These are phyloP conservation scores for Formica aserva DNA, from an alignment of 2,888 invertebrate genomes.

Conservation along the genomic window DNA sequence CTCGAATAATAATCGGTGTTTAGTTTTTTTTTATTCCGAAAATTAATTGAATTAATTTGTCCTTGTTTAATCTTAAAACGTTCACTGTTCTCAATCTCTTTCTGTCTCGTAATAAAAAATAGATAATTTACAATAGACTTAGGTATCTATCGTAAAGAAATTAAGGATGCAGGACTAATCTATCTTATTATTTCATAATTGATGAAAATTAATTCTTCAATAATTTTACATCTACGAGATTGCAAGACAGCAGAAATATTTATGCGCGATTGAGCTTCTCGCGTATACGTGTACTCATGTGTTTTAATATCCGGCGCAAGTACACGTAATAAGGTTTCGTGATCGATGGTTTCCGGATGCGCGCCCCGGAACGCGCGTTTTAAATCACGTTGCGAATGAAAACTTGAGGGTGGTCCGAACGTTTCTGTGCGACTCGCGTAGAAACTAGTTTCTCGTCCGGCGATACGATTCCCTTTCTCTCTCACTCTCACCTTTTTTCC, in stretches of 20 bases:
- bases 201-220: neutral
- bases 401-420: constrained; percentile 67
- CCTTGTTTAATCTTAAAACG: neutral
- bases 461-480: constrained; percentile 19
- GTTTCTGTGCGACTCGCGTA: constrained; percentile 50
- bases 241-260: neutral
- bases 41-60: neutral
- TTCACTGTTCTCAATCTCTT: constrained; percentile 23
- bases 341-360: constrained; percentile 46
- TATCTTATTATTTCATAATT: neutral
- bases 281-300: neutral
- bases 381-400: constrained; percentile 46
- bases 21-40: neutral
- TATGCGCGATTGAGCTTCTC: neutral
- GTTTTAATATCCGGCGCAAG: neutral
- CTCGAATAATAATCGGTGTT: neutral
- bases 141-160: neutral
- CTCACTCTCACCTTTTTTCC: neutral
- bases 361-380: neutral
- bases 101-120: neutral
- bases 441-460: constrained; percentile 57
- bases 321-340: constrained; percentile 31
- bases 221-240: neutral
- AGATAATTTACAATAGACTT: neutral
- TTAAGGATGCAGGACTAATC: neutral